Conservation (phyloP, 2,113 vertebrate species). For the Epinephelus moara region DNA sequence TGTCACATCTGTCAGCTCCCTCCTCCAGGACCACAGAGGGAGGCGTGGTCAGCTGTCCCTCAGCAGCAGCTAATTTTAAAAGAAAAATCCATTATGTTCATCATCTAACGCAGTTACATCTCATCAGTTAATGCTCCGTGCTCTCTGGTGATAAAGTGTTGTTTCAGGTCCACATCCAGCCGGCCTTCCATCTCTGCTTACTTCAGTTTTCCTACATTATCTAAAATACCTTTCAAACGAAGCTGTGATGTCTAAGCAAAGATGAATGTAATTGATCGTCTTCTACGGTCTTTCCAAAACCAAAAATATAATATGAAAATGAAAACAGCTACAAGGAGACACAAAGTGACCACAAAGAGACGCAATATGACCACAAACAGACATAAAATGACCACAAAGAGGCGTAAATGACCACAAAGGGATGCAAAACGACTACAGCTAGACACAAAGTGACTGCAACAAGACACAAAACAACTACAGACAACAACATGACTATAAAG, state of each 20-base stretch:
- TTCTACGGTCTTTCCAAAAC: neutral
- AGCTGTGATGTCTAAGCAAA: too few species aligned
- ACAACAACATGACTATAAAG: too few species aligned
- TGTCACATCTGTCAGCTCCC: slow-evolving; percentile 37
- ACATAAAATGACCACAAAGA: neutral
- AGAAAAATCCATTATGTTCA: neutral
- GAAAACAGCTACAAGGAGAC: neutral
- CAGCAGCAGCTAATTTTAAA: slow-evolving; percentile 17
- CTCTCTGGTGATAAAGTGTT: neutral
- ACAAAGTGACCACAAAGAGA: neutral
- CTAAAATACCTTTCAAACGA: neutral
- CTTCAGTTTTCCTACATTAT: neutral
- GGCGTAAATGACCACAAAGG: neutral
- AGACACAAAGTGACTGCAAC: neutral
- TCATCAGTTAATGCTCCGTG: neutral
- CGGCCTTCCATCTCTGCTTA: neutral
- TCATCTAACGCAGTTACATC: neutral
- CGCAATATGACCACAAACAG: neutral
- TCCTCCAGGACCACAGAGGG: neutral
- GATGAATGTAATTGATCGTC: too few species aligned
- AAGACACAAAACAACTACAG: too few species aligned
- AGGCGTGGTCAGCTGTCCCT: slow-evolving; percentile 29
- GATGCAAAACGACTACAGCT: neutral
- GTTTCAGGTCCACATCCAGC: neutral
- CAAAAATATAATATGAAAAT: neutral